Conservation (phyloP, 2,113 vertebrate genomes). For the Hyperopisus bebe region DNA sequence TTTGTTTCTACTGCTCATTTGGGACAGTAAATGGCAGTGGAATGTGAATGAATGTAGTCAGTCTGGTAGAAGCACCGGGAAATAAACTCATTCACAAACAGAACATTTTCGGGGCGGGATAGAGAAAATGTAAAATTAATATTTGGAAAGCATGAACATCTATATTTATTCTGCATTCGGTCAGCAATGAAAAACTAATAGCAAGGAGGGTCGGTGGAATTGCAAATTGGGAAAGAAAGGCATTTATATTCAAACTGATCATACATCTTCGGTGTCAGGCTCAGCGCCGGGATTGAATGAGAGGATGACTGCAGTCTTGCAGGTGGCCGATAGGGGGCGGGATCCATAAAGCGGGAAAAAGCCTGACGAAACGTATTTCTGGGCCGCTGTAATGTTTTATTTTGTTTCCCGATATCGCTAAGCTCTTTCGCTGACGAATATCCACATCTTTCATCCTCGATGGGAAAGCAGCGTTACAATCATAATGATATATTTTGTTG, state of each 20-base stretch:
- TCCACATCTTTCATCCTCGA: background rate
- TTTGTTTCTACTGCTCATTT: constrained; percentile 5
- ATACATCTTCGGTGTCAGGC: background rate
- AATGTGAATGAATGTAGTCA: background rate
- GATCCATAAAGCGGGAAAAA: background rate
- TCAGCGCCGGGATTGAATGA: background rate
- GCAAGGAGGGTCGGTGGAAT: background rate
- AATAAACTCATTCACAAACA: background rate
- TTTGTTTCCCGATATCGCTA: background rate
- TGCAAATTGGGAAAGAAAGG: background rate
- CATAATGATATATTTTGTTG: background rate
- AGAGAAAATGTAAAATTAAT: background rate
- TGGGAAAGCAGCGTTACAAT: background rate
- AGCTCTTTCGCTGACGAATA: background rate
- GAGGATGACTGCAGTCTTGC: background rate
- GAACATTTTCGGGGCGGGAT: background rate
- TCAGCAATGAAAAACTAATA: background rate
- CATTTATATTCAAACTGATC: background rate
- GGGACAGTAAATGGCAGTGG: background rate
- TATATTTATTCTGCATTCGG: background rate
- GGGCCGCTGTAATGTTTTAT: background rate
- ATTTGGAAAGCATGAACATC: background rate
- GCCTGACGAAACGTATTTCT: background rate
- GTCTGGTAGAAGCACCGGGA: background rate
- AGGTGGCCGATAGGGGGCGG: background rate